Conservation (phyloP, 2,797 vertebrate genomes). For the Acanthurus leucopareius region DNA sequence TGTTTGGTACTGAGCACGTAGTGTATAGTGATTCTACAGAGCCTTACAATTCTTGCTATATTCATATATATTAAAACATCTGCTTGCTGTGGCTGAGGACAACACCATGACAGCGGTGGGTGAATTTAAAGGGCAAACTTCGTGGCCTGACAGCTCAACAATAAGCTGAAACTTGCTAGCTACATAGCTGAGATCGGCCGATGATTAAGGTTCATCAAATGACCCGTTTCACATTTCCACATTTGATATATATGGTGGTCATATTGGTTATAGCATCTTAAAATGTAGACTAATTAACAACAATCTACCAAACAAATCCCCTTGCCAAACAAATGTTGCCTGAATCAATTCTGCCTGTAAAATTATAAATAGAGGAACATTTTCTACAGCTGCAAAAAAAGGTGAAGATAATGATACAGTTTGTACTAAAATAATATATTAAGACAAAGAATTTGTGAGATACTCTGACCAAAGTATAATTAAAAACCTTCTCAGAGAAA, state of each 20-base stretch:
- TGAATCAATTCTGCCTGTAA: background rate
- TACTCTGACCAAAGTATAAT: slow-evolving; percentile 9
- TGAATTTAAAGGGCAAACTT: background rate
- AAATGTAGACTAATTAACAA: background rate
- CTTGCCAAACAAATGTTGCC: background rate
- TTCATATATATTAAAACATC: too few relatives aligned
- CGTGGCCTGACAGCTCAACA: background rate
- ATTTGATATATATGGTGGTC: too few relatives aligned
- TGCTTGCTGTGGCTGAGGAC: background rate
- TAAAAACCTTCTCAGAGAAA: slow-evolving; percentile 10
- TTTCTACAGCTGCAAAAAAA: too few relatives aligned
- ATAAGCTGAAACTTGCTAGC: background rate
- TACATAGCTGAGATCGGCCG: too few relatives aligned
- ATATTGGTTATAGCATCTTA: background rate
- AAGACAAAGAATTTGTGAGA: slow-evolving; percentile 1
- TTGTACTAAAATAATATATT: background rate
- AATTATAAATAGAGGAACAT: too few relatives aligned
- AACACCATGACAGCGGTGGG: background rate
- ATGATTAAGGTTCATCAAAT: too few relatives aligned
- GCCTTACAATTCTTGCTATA: too few relatives aligned
- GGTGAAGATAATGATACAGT: background rate
- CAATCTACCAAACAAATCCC: background rate
- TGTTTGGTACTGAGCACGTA: too few relatives aligned
- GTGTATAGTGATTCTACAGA: too few relatives aligned
- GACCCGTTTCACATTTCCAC: too few relatives aligned